Evolutionary conservation across 2,113 vertebrate species (phyloP), one percentile per base, ranked within the genome.

Genomic region (Oryzias javanicus): DNA sequence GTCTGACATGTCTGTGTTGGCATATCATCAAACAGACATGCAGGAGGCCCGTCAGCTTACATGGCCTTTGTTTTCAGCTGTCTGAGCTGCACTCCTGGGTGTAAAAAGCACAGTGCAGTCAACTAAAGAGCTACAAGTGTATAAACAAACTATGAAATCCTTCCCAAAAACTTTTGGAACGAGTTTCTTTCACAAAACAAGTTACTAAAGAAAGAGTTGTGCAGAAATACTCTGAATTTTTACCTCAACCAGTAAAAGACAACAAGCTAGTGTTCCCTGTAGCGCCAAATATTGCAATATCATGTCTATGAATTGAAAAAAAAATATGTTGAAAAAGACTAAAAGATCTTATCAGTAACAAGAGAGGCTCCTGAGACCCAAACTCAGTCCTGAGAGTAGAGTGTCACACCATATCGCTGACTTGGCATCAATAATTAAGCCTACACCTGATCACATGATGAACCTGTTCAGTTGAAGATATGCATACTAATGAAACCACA

Each of bases 371-470:
- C 79, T 73, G 74, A 88, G 78, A 67, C 49, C 57, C 42, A 42
- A 77, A 72, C 78, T 74, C 80, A 72, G 57, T 78, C 62, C 77
- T 63, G 70, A 74, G 72, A 88, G 84, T 89, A 87, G 5, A 83
- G 74, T 93, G 89, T 90, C 87, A 87, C 71, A 69, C 69, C 49
- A 79, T 6, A 71, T 83, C 82, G 47, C 78, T 67, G 35, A 14
- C 72, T 73, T 45, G 27, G 42, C 64, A 90, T 92, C 64, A 87
- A 90, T 93, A 90, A 92, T 77, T 93, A 86, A 94, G 55, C 42
- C 78, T 68, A 76, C 61, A 55, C 61, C 42, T 53, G 56, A 76
- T 74, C 64, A 20, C 80, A 70, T 63, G 48, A 58, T 53, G 72
- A 66, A 42, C 70, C 76, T 75, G 22, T 75, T 68, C 61, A 40